A percentile compares a stretch with the other conserved stretches of the same genome.
phyloP scores from a whole-genome alignment of 2,113 vertebrate genomes.

The Pachyramphus minor region DNA sequence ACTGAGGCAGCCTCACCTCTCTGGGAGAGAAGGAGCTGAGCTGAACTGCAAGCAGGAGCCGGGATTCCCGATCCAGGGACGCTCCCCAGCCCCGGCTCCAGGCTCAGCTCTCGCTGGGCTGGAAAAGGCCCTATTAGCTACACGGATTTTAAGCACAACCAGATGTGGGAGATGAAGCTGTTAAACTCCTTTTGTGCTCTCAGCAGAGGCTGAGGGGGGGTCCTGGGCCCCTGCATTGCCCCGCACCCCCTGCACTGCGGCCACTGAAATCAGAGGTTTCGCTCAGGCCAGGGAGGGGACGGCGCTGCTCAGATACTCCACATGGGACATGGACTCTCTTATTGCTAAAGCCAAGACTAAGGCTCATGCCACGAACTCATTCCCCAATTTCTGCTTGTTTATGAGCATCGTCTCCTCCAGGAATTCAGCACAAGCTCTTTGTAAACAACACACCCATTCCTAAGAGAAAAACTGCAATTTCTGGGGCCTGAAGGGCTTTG shows the following conservation, averaged over 20 bases:
- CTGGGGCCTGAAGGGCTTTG: not conserved
- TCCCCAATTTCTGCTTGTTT: fast-evolving
- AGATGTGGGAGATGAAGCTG: constrained; percentile 57
- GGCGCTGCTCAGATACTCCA: fast-evolving
- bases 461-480: not conserved
- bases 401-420: fast-evolving
- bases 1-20: not conserved
- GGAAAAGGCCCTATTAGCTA: not conserved
- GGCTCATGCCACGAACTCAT: not conserved
- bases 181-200: constrained; percentile 50
- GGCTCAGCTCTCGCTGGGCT: not conserved
- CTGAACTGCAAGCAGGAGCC: not conserved
- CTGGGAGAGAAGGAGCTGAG: not conserved
- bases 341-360: not conserved
- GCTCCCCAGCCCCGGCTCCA: not conserved
- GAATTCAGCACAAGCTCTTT: fast-evolving
- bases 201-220: not conserved
- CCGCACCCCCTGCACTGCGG: fast-evolving
- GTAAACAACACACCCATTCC: not conserved
- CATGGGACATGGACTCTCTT: fast-evolving
- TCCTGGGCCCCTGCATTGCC: not conserved
- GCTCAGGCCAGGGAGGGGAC: not conserved
- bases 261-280: not conserved
- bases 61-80: not conserved
- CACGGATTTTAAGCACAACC: constrained; percentile 57